These are phyloP conservation scores for Coenonympha glycerion DNA, from an alignment of 2,888 invertebrate genomes.

Conservation along the genomic window DNA sequence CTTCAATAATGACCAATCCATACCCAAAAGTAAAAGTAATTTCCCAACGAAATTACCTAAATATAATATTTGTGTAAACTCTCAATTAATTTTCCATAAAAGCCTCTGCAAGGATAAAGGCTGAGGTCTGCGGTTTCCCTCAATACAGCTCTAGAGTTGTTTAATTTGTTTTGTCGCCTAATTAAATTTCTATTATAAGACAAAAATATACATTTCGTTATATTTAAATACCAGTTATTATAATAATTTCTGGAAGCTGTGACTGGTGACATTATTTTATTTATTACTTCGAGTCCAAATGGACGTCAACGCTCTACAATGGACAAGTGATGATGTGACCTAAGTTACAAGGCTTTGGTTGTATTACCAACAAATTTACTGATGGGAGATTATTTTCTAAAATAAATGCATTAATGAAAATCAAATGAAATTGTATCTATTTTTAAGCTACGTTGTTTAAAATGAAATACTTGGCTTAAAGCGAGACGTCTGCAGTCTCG, in stretches of 20 bases:
- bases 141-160: neutral
- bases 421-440: neutral
- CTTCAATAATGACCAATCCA: no score
- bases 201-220: neutral
- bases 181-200: neutral
- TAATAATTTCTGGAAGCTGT: no score
- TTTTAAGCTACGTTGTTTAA: neutral
- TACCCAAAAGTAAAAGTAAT: neutral
- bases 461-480: constrained; percentile 8
- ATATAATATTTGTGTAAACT: neutral
- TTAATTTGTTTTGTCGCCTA: constrained; percentile 1
- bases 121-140: neutral
- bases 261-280: no score
- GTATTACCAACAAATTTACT: no score
- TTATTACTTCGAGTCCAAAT: no score
- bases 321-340: no score
- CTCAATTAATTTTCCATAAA: constrained; percentile 1
- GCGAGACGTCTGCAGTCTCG: constrained; percentile 5
- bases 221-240: no score
- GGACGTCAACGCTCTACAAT: no score
- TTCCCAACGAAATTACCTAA: neutral
- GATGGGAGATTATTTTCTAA: no score
- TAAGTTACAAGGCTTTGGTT: no score
- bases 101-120: neutral
- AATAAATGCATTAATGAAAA: no score